Percentiles rank a stretch among this genome's conserved stretches.
These are phyloP conservation scores for Lucinisca nassula DNA, from an alignment of 2,888 invertebrate species.

Conservation along the genomic window DNA sequence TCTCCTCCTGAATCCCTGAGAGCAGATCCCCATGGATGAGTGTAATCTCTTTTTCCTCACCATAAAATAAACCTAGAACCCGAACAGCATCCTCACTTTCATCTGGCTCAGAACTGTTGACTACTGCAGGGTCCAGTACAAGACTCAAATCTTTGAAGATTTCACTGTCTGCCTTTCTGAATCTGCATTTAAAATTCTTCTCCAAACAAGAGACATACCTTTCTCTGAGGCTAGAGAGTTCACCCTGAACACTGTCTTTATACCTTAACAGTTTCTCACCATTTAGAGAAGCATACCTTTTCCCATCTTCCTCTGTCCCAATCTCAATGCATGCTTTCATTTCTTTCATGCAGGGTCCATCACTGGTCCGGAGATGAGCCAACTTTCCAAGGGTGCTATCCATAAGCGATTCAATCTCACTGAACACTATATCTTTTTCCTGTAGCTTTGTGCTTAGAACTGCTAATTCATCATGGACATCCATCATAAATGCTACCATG, in stretches of 20 bases:
- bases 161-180: conserved; percentile 40
- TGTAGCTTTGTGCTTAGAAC: conserved; percentile 46
- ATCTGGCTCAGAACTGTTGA: background rate
- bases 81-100: background rate
- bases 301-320: background rate
- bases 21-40: conserved; percentile 37
- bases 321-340: conserved; percentile 32
- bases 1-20: conserved; percentile 11
- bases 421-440: conserved; percentile 48
- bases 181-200: conserved; percentile 48
- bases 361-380: too few species aligned
- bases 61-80: background rate
- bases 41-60: conserved; percentile 12
- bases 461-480: conserved; percentile 53
- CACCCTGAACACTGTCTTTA: conserved; percentile 11
- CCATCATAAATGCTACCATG: conserved; percentile 51
- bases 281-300: background rate
- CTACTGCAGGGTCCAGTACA: conserved; percentile 21
- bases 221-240: conserved; percentile 27
- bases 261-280: conserved; percentile 34
- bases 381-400: conserved; percentile 41
- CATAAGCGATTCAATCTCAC: conserved; percentile 47
- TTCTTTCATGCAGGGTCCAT: too few species aligned
- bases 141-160: conserved; percentile 42
- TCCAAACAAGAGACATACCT: conserved; percentile 14